These are phyloP conservation scores for Labeo catla DNA, from an alignment of 2,113 vertebrate species.

Conservation along the genomic window DNA sequence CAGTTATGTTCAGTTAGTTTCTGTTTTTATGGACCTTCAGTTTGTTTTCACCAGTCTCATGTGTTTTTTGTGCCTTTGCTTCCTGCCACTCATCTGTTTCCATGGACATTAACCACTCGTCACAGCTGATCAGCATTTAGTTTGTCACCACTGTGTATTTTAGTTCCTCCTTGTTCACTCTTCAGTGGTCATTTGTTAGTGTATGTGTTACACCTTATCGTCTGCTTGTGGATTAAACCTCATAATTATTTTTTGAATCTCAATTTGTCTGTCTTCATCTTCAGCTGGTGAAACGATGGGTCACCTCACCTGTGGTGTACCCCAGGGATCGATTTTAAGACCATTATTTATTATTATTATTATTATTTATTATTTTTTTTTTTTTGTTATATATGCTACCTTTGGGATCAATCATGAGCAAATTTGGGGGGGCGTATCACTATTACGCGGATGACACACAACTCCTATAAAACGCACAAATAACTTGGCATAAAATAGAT, in stretches of 20 bases:
- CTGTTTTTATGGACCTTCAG: not conserved
- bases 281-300: not conserved
- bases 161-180: not conserved
- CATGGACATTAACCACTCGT: not conserved
- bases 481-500: too few species aligned
- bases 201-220: not conserved
- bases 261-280: not conserved
- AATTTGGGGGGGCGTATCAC: too few species aligned
- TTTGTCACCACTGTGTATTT: not conserved
- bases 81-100: not conserved
- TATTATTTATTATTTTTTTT: too few species aligned
- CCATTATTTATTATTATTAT: too few species aligned
- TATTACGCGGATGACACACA: too few species aligned
- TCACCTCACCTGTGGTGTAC: too few species aligned
- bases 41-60: not conserved
- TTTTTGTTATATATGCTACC: too few species aligned
- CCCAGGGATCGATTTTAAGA: too few species aligned
- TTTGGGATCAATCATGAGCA: too few species aligned
- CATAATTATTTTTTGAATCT: not conserved
- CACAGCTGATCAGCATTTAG: not conserved
- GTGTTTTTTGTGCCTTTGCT: not conserved
- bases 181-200: not conserved
- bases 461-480: too few species aligned
- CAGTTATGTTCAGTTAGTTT: not conserved
- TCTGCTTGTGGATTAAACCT: not conserved